Evolutionary conservation across 1,140 invertebrate species (phyloP).

Genomic region (Panagrolaimus sp.): DNA sequence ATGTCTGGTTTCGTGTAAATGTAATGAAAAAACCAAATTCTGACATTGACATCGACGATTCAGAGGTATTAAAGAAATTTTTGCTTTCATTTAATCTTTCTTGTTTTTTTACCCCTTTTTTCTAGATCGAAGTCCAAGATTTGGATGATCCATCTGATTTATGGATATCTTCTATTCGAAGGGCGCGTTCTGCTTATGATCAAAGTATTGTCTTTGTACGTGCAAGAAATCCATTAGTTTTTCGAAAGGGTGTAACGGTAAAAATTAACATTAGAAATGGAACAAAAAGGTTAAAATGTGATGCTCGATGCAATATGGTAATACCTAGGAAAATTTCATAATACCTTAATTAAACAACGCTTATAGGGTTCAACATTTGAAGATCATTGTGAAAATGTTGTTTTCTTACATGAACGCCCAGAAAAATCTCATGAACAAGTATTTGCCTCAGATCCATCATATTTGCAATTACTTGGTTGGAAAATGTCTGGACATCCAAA

Average conservation of each 20-base stretch:
- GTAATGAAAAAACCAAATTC: slow-evolving; percentile 34
- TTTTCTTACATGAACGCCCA: slow-evolving; percentile 40
- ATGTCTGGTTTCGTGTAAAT: slow-evolving; percentile 55
- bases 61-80: slow-evolving; percentile 32
- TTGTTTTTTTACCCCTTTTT: slow-evolving; percentile 14
- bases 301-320: slow-evolving; percentile 44
- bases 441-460: slow-evolving; percentile 48
- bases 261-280: slow-evolving; percentile 38
- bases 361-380: slow-evolving; percentile 43
- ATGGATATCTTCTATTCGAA: slow-evolving; percentile 49
- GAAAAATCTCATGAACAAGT: slow-evolving; percentile 47
- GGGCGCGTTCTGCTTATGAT: slow-evolving; percentile 53
- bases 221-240: slow-evolving; percentile 47
- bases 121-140: slow-evolving; percentile 47
- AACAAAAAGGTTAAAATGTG: slow-evolving; percentile 35
- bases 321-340: no score
- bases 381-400: slow-evolving; percentile 36
- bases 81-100: not conserved
- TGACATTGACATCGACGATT: slow-evolving; percentile 38
- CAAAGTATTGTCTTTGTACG: slow-evolving; percentile 52
- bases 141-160: slow-evolving; percentile 44
- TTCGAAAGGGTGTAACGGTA: slow-evolving; percentile 39
- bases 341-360: slow-evolving; percentile 12
- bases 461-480: slow-evolving; percentile 49
- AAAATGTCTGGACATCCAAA: slow-evolving; percentile 55